Percentiles rank a stretch among this genome's conserved stretches.
phyloP scores from a whole-genome alignment of 2,797 vertebrate species.

The Pipistrellus pygmaeus region DNA sequence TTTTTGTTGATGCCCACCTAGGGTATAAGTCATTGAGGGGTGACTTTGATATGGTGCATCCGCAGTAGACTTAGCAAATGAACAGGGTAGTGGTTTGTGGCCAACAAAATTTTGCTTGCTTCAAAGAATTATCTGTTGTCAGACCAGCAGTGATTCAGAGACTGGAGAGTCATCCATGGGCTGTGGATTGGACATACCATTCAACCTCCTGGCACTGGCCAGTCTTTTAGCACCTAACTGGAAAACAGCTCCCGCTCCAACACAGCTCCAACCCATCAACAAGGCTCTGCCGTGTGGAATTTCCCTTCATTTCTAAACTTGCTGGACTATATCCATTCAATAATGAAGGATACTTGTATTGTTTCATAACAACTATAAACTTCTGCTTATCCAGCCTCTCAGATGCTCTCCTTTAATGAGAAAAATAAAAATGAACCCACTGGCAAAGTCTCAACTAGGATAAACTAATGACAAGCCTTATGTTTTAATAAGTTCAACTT shows the following conservation, averaged over 20 bases:
- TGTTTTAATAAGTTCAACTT: constrained; percentile 48
- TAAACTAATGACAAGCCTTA: constrained; percentile 28
- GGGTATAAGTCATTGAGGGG: background rate
- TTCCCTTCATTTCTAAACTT: constrained; percentile 13
- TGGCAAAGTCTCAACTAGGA: constrained; percentile 51
- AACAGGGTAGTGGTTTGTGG: background rate
- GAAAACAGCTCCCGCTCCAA: background rate
- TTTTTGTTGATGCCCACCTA: background rate
- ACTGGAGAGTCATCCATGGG: background rate
- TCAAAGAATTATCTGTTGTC: constrained; percentile 49
- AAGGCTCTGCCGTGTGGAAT: background rate
- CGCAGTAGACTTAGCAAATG: constrained; percentile 32
- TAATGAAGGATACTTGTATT: background rate
- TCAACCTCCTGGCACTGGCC: background rate
- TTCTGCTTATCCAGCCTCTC: background rate
- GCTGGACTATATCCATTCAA: background rate
- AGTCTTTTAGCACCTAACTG: constrained; percentile 19
- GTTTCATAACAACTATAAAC: background rate
- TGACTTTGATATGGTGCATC: background rate
- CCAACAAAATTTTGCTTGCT: constrained; percentile 50
- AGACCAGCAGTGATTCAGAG: constrained; percentile 10
- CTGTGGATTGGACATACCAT: background rate
- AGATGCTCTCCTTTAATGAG: constrained; percentile 5
- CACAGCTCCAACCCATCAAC: background rate
- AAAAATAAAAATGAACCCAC: constrained; percentile 50